A percentile compares a stretch with the other conserved stretches of the same genome.
Conservation (phyloP, 2,888 invertebrate species). For the Colletes collaris region DNA sequence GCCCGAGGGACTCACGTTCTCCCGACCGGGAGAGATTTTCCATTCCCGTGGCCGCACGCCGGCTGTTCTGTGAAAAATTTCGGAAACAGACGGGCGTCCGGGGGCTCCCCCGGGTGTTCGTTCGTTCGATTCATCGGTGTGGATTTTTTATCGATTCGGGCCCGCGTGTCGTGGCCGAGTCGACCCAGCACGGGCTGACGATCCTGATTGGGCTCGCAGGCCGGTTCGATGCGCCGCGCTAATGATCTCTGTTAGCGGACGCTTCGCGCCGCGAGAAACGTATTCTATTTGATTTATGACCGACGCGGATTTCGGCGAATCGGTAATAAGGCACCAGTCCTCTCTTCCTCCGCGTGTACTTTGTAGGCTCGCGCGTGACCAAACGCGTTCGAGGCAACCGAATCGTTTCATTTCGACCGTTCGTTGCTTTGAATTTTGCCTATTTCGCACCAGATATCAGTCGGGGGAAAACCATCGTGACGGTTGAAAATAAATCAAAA, state of each 20-base stretch:
- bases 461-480: too few species aligned
- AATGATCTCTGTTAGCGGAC: constrained; percentile 68
- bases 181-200: constrained; percentile 53
- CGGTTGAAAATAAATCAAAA: too few species aligned
- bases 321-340: constrained; percentile 44
- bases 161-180: constrained; percentile 34
- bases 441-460: too few species aligned
- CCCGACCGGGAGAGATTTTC: neutral
- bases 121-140: constrained; percentile 37
- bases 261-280: constrained; percentile 58
- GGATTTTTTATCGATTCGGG: constrained; percentile 50
- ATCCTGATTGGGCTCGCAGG: constrained; percentile 57
- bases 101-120: neutral
- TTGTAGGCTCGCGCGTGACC: neutral
- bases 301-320: constrained; percentile 55
- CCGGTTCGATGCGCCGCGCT: constrained; percentile 64
- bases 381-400: neutral
- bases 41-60: neutral
- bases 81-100: constrained; percentile 21
- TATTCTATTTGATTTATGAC: constrained; percentile 62
- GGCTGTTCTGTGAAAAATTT: neutral
- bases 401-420: neutral
- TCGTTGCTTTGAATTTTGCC: too few species aligned
- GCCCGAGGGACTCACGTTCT: neutral
- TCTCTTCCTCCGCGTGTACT: constrained; percentile 18